Evolutionary conservation across 2,797 vertebrate genomes (phyloP).

Genomic region (Nannoperca australis): DNA sequence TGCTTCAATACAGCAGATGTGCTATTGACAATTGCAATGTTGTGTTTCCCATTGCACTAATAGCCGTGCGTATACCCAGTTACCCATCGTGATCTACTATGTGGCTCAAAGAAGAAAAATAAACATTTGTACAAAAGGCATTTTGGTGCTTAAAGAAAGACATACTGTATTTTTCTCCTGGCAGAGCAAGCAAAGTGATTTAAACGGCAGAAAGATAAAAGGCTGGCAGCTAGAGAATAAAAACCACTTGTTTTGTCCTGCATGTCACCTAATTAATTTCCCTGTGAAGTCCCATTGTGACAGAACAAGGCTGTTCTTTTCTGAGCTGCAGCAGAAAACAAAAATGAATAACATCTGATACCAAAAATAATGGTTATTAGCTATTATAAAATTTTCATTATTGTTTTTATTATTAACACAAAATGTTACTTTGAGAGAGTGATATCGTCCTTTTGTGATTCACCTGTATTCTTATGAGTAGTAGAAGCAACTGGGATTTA

Average conservation of each 20-base stretch:
- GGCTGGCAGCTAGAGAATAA: conserved; percentile 52
- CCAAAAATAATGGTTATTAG: conserved; percentile 20
- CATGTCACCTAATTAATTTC: conserved; percentile 74
- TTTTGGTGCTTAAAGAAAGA: conserved; percentile 39
- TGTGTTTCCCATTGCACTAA: conserved; percentile 13
- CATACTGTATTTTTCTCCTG: conserved; percentile 33
- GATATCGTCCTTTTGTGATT: conserved; percentile 30
- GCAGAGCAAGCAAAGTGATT: conserved; percentile 62
- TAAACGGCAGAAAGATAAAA: conserved; percentile 67
- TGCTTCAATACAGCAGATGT: background rate
- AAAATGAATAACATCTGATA: conserved; percentile 59
- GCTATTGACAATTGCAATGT: conserved; percentile 32
- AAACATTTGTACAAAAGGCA: conserved; percentile 45
- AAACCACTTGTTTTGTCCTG: conserved; percentile 61
- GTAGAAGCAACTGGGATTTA: background rate
- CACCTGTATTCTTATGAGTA: conserved; percentile 18
- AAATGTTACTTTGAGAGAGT: conserved; percentile 37
- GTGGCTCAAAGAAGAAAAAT: conserved; percentile 42
- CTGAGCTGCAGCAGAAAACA: conserved; percentile 30
- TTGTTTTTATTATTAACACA: conserved; percentile 38
- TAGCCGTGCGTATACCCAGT: background rate
- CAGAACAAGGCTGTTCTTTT: conserved; percentile 50
- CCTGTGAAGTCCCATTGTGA: conserved; percentile 60
- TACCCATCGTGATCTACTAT: conserved; percentile 26
- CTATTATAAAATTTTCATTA: conserved; percentile 17